A percentile compares a stretch with the other conserved stretches of the same genome.
Evolutionary conservation across 2,888 invertebrate species (phyloP).

Genomic region (Drosophila mulleri): DNA sequence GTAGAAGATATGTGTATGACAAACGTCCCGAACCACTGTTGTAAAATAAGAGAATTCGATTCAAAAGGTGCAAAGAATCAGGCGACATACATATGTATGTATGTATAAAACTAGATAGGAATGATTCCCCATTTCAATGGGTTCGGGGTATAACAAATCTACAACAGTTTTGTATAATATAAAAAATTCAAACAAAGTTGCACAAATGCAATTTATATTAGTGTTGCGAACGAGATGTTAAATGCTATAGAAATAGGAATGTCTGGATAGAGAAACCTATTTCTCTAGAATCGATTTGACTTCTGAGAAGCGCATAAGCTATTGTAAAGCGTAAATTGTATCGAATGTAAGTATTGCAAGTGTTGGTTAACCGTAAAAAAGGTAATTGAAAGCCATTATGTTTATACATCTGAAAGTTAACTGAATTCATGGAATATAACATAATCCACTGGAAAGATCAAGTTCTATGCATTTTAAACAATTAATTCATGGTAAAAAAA

Average conservation of each 20-base stretch:
- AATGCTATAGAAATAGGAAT: background rate
- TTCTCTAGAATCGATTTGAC: background rate
- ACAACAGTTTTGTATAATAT: too few species aligned
- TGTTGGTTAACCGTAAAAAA: constrained; percentile 1
- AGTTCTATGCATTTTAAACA: constrained; percentile 1
- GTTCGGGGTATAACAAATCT: too few species aligned
- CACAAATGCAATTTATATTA: background rate
- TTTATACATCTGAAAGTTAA: background rate
- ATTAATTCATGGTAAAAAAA: constrained; percentile 5
- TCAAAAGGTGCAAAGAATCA: too few species aligned
- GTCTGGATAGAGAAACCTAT: background rate
- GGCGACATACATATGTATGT: too few species aligned
- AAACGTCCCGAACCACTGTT: too few species aligned
- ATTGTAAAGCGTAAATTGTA: background rate
- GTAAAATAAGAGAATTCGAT: too few species aligned
- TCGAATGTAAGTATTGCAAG: background rate
- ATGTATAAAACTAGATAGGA: too few species aligned
- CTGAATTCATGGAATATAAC: background rate
- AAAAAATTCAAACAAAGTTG: too few species aligned
- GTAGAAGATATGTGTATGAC: too few species aligned
- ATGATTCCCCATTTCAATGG: too few species aligned
- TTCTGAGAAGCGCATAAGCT: background rate
- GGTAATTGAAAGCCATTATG: background rate
- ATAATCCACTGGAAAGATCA: background rate
- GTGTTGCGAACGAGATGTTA: background rate